Base-by-base conservation (phyloP, 2,113 vertebrate species). In the Misgurnus mizolepis region DNA sequence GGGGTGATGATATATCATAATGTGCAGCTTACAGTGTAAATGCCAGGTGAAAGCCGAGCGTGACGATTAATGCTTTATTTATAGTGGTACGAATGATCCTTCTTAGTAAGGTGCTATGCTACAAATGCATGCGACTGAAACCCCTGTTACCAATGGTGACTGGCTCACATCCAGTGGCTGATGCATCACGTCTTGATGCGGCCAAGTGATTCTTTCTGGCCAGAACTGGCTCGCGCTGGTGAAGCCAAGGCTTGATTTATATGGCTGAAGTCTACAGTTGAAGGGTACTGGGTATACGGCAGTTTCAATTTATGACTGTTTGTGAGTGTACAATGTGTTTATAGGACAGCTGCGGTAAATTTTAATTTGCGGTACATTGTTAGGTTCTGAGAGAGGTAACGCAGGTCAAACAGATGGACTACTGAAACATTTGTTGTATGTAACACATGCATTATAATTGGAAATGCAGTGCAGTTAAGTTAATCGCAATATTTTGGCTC, bases 1-100 rank as follows among this genome's bases (percentile, higher is more conserved):
- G 88, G 88, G 88, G 85, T 88, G 86, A 91, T 94, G 93, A 90
- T 91, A 93, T 88, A 92, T 91, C 90, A 89, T 89, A 92, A 94
- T 93, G 89, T 62, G 45, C 62, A 84, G 89, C 89, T 73, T 77
- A 86, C 91, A 85, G 89, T 88, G 72, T 81, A 85, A 81, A 39
- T 64, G 84, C 80, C 61, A 55, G 76, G 72, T 50, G 68, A 66
- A 70, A 83, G 82, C 84, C 60, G 18, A 82, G 70, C 70, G 67
- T 73, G 18, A 86, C 82, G 62, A 84, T 89, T 90, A 89, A 85
- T 81, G 61, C 79, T 81, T 92, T 79, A 92, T 91, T 91, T 91
- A 91, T 88, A 66, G 87, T 47, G 0, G 61, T 76, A 81, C 74
- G 86, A 85, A 86, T 82, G 86, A 85, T 86, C 86, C 82, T 83